phyloP scores from a whole-genome alignment of 2,888 invertebrate genomes.

The Deilephila porcellus region DNA sequence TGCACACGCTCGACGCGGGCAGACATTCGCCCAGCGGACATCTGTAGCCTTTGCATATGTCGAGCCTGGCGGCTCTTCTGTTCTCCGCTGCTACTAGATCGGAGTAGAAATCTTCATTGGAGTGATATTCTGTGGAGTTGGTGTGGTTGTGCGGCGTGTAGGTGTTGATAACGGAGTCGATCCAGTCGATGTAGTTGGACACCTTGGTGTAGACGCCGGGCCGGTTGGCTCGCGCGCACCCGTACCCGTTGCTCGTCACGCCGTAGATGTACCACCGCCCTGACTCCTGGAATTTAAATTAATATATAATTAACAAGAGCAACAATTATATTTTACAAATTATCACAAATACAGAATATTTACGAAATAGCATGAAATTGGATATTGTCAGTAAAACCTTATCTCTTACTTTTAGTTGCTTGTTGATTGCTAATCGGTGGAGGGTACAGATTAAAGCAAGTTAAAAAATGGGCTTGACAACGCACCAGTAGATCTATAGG shows the following conservation, averaged over 20 bases:
- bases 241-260: conserved; percentile 92
- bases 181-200: conserved; percentile 89
- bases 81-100: conserved; percentile 78
- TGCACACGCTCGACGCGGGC: conserved; percentile 88
- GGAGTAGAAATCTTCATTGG: conserved; percentile 66
- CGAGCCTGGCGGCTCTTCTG: conserved; percentile 59
- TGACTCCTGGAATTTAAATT: conserved; percentile 68
- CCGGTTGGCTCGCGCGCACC: conserved; percentile 90
- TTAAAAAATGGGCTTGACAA: too few relatives aligned
- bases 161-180: conserved; percentile 82
- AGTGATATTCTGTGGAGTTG: conserved; percentile 50
- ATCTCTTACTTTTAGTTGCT: too few relatives aligned
- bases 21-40: conserved; percentile 91
- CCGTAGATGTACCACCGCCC: conserved; percentile 85
- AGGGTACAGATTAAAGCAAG: too few relatives aligned
- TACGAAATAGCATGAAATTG: too few relatives aligned
- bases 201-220: conserved; percentile 94
- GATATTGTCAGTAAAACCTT: too few relatives aligned
- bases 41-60: conserved; percentile 87
- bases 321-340: too few relatives aligned
- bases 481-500: too few relatives aligned
- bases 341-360: too few relatives aligned
- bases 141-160: conserved; percentile 63
- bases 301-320: background rate
- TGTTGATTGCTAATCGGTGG: too few relatives aligned